Evolutionary conservation across 2,113 vertebrate species (phyloP), one percentile per base, ranked within the genome.

Genomic region (Pelodiscus sinensis): DNA sequence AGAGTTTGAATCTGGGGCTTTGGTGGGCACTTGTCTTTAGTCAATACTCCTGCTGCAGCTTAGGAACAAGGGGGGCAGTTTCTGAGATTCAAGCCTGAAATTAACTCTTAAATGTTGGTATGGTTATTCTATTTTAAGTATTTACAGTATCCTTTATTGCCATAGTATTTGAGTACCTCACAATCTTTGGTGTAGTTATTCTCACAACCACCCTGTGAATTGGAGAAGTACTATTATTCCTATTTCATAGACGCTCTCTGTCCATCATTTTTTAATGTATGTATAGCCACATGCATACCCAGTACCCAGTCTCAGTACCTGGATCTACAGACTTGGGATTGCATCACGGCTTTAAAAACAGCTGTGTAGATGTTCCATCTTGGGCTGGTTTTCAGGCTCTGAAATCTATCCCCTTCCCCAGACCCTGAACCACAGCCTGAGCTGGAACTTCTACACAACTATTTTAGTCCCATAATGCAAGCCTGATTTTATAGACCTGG

Each of bases 71-170:
- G 15, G 8, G 65, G 52, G 52, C 65, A 8, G 8, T n/a, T 94
- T 90, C 50, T 82, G 35, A 87, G 8, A 0, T 68, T 0, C 78
- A 29, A 62, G 4, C 52, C 4, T 81, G 35, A 85, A 91, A 21
- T 16, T 58, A 71, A 9, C 29, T n/a, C 0, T 0, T 8, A 81
- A 55, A 4, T 52, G 56, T 8, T 2, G 16, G 4, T 38, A 65
- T 24, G 62, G 29, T 21, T 2, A 79, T 2, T 25, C 15, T 1
- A 31, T 88, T 88, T 52, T 93, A 87, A 58, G 6, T 55, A 82
- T 71, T 82, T 82, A 22, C 19, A 57, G 29, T 18, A 3, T 22
- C 31, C 1, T 54, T 15, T 8, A 18, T 62, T 82, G 68, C 1
- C 73, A 29, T 27, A 84, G 68, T 56, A 0, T 14, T 19, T 16